Conservation (phyloP, 2,113 vertebrate genomes). For the Pseudorasbora parva region DNA sequence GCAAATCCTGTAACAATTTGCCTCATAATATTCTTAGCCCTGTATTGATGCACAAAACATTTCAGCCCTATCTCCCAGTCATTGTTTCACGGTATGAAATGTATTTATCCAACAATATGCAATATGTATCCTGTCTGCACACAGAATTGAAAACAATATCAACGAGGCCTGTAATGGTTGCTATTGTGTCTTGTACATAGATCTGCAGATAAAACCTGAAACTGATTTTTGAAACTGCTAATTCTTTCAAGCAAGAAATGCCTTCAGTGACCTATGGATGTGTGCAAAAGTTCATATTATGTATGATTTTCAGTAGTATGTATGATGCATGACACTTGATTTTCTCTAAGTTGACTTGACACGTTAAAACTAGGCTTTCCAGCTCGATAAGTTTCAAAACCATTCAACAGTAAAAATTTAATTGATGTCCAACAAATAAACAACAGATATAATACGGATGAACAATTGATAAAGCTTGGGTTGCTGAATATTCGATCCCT, state of each 20-base stretch:
- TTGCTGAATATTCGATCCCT: no score
- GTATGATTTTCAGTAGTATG: no score
- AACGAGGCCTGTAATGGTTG: background rate
- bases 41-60: background rate
- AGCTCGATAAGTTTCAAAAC: no score
- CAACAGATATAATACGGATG: no score
- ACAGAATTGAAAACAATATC: background rate
- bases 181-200: slow-evolving; percentile 11
- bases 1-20: background rate
- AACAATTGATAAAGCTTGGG: no score
- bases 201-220: background rate
- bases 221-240: slow-evolving; percentile 3
- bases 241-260: background rate
- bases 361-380: no score
- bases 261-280: background rate
- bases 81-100: background rate
- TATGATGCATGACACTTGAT: background rate
- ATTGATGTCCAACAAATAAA: no score
- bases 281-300: background rate
- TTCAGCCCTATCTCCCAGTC: background rate
- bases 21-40: background rate
- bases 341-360: background rate
- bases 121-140: background rate
- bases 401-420: no score
- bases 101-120: slow-evolving; percentile 17